Percentiles rank a stretch among this genome's conserved stretches.
Conservation (phyloP, 2,888 invertebrate species). For the Tenthredo livida region DNA sequence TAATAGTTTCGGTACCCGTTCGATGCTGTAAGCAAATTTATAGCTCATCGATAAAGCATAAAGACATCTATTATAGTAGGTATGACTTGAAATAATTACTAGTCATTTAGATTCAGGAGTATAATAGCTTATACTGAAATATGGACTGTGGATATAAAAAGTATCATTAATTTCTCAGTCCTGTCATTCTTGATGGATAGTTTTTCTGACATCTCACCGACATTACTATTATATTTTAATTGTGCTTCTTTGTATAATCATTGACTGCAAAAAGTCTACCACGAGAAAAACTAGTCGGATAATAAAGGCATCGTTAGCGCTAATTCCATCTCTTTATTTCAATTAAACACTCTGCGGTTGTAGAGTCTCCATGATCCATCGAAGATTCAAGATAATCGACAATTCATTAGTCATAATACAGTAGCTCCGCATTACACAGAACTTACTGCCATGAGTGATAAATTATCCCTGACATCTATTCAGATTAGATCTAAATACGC, state of each 20-base stretch:
- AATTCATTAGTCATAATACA: neutral
- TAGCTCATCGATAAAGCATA: conserved; percentile 47
- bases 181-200: neutral
- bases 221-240: conserved; percentile 9
- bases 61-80: neutral
- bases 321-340: neutral
- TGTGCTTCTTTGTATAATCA: neutral
- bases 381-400: neutral
- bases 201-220: neutral
- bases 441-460: neutral
- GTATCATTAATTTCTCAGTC: conserved; percentile 21
- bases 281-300: neutral
- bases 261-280: neutral
- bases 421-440: neutral
- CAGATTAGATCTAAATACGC: conserved; percentile 16
- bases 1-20: conserved; percentile 82
- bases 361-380: neutral
- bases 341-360: neutral
- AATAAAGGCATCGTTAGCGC: neutral
- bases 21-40: conserved; percentile 79
- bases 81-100: neutral
- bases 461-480: conserved; percentile 10
- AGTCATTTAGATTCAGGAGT: neutral
- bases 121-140: conserved; percentile 8
- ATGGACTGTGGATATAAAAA: neutral